Conservation (phyloP, 2,113 vertebrate genomes). For the Brevimyrus niger region DNA sequence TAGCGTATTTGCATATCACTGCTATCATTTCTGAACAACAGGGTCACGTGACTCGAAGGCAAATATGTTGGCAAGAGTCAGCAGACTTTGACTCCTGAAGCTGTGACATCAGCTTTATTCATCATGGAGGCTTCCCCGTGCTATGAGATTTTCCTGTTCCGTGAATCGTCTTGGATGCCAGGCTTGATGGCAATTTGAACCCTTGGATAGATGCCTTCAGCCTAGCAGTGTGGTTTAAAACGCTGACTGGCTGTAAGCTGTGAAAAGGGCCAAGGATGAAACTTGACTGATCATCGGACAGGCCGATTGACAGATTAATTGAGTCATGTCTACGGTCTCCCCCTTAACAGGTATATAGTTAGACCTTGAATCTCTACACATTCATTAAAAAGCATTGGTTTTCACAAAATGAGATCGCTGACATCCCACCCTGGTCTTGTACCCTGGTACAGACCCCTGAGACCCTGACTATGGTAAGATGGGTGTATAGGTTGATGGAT, state of each 20-base stretch:
- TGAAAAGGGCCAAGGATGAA: background rate
- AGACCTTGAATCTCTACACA: background rate
- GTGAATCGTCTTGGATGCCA: background rate
- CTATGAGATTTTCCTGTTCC: background rate
- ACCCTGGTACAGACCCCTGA: background rate
- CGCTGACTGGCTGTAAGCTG: background rate
- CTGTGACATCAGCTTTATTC: background rate
- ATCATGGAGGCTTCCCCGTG: background rate
- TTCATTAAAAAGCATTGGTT: background rate
- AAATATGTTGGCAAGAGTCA: background rate
- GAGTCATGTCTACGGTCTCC: background rate
- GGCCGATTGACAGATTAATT: background rate
- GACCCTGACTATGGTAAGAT: background rate
- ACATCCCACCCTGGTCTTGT: background rate
- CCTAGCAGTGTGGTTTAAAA: background rate
- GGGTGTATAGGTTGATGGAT: background rate
- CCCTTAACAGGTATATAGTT: background rate
- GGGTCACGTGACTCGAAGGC: background rate
- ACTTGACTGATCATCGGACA: background rate
- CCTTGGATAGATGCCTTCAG: background rate
- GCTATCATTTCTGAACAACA: background rate
- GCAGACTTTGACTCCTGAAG: background rate
- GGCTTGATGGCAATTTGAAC: background rate
- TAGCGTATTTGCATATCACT: background rate
- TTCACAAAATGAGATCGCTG: background rate